Evolutionary conservation across 2,888 invertebrate genomes (phyloP).

Genomic region (Microctonus aethiopoides): DNA sequence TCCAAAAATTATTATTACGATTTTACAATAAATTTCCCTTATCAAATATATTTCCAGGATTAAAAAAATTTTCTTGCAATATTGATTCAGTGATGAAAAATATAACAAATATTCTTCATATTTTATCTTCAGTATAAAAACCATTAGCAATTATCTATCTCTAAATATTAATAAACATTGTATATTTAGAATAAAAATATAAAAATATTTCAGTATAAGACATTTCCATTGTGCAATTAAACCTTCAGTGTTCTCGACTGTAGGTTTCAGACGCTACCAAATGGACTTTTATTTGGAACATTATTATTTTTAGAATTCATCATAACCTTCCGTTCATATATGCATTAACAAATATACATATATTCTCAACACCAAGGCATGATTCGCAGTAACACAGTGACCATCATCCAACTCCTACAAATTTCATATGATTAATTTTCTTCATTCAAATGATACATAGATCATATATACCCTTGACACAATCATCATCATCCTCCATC

Average conservation of each 20-base stretch:
- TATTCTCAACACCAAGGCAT: slow-evolving; percentile 31
- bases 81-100: too few relatives aligned
- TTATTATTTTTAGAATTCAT: slow-evolving; percentile 42
- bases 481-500: too few relatives aligned
- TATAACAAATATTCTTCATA: too few relatives aligned
- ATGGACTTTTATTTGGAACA: slow-evolving; percentile 37
- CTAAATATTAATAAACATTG: neutral
- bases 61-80: too few relatives aligned
- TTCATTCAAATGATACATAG: too few relatives aligned
- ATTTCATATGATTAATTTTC: neutral
- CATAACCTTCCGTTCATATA: slow-evolving; percentile 30
- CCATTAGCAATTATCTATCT: too few relatives aligned
- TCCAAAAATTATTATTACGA: too few relatives aligned
- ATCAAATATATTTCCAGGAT: too few relatives aligned
- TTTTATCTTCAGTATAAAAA: too few relatives aligned
- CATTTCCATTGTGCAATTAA: neutral
- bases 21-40: too few relatives aligned
- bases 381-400: neutral
- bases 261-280: slow-evolving; percentile 10
- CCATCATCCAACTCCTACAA: neutral
- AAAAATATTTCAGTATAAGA: neutral
- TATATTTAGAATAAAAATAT: too few relatives aligned
- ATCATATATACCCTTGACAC: too few relatives aligned
- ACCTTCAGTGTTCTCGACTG: neutral
- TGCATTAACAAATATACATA: slow-evolving; percentile 12